Conservation (phyloP, 1,140 invertebrate genomes). For the Arctopsyche grandis region DNA sequence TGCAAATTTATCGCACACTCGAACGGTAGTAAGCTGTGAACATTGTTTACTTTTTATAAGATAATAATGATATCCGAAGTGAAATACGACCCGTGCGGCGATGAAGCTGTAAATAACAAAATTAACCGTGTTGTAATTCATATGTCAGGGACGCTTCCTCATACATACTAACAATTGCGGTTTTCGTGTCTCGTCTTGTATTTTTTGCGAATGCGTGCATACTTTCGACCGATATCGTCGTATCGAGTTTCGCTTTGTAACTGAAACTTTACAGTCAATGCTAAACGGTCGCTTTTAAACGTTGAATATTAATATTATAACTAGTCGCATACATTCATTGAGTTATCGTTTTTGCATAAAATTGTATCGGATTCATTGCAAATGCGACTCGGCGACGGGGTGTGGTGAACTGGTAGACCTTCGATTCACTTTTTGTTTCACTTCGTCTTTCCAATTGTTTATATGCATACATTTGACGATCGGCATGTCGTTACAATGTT, state of each 20-base stretch:
- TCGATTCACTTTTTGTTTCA: conserved; percentile 25
- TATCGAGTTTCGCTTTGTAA: too few relatives aligned
- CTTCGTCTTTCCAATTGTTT: conserved; percentile 1
- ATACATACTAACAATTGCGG: background rate
- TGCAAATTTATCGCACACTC: too few relatives aligned
- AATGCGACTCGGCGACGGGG: conserved; percentile 21
- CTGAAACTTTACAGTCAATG: too few relatives aligned
- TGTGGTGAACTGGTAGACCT: conserved; percentile 40
- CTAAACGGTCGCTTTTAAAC: too few relatives aligned
- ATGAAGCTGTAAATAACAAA: conserved; percentile 1
- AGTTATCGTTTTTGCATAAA: background rate
- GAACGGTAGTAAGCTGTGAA: too few relatives aligned
- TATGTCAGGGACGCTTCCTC: conserved; percentile 21
- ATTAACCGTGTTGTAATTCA: conserved; percentile 15
- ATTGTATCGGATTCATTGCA: background rate
- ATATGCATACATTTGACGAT: background rate
- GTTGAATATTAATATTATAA: too few relatives aligned
- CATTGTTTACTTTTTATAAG: background rate
- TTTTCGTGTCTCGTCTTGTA: background rate
- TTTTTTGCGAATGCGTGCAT: background rate
- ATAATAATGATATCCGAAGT: background rate
- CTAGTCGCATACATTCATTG: background rate
- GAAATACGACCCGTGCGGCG: background rate
- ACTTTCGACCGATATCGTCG: too few relatives aligned
- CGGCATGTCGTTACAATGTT: background rate